phyloP scores from a whole-genome alignment of 2,888 invertebrate genomes.

The Drosophila subsilvestris region DNA sequence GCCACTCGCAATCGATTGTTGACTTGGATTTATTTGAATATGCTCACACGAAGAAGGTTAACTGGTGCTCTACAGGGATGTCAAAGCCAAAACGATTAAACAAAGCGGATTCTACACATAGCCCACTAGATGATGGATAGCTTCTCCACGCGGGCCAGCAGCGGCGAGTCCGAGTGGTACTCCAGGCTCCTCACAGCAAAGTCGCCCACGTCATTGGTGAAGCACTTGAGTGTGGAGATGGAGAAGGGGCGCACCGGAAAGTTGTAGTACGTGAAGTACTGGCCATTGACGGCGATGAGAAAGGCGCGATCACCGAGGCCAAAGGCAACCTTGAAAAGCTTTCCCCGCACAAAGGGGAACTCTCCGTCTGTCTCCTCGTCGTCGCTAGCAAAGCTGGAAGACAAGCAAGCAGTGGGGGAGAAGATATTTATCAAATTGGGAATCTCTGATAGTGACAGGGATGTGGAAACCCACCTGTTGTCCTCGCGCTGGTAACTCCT shows the following conservation, averaged over 20 bases:
- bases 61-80: conserved; percentile 59
- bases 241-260: conserved; percentile 82
- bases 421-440: neutral
- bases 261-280: conserved; percentile 83
- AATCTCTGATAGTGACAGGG: neutral
- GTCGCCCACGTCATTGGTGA: conserved; percentile 81
- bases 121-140: conserved; percentile 76
- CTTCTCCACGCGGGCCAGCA: conserved; percentile 81
- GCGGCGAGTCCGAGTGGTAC: conserved; percentile 83
- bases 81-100: conserved; percentile 68
- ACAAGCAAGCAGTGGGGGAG: neutral
- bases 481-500: conserved; percentile 82
- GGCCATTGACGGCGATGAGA: conserved; percentile 83
- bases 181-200: conserved; percentile 81
- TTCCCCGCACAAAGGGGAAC: conserved; percentile 83
- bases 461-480: conserved; percentile 70
- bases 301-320: conserved; percentile 83
- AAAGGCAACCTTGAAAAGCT: conserved; percentile 83
- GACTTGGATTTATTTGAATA: conserved; percentile 36
- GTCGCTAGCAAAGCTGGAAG: conserved; percentile 75
- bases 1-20: neutral
- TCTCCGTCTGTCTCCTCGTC: conserved; percentile 84
- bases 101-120: conserved; percentile 9
- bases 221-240: conserved; percentile 83
- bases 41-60: conserved; percentile 45